Conservation (phyloP, 2,888 invertebrate genomes). For the Pandemis cinnamomeana region DNA sequence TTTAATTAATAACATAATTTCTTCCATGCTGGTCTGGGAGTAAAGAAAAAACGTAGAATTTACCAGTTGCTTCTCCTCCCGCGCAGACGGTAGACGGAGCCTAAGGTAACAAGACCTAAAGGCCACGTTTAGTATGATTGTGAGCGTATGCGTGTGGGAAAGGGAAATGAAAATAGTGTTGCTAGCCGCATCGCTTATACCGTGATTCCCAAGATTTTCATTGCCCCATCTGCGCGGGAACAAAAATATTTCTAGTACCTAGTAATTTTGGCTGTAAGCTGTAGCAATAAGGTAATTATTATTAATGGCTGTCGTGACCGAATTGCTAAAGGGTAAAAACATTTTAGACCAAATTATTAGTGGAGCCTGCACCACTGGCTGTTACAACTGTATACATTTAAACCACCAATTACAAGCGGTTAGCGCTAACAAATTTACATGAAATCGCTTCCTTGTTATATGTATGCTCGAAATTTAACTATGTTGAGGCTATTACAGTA, state of each 20-base stretch:
- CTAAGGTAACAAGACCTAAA: too few species aligned
- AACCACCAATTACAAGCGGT: constrained; percentile 36
- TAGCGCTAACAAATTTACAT: constrained; percentile 31
- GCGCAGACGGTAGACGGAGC: too few species aligned
- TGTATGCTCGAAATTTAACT: constrained; percentile 8
- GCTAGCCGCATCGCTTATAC: too few species aligned
- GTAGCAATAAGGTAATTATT: background rate
- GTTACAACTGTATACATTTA: constrained; percentile 16
- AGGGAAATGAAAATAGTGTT: too few species aligned
- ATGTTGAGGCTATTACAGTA: background rate
- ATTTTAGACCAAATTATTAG: constrained; percentile 32
- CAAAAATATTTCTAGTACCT: background rate
- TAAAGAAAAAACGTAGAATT: too few species aligned
- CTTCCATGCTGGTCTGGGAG: too few species aligned
- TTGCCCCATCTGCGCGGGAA: too few species aligned
- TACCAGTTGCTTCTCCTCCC: too few species aligned
- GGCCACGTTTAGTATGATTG: too few species aligned
- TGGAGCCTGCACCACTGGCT: constrained; percentile 25
- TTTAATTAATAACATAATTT: too few species aligned
- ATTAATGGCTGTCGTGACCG: constrained; percentile 35
- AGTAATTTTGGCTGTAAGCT: background rate
- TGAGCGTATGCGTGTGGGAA: too few species aligned
- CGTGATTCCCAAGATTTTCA: too few species aligned
- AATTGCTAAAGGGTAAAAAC: constrained; percentile 34
- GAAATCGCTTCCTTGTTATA: constrained; percentile 25